phyloP scores from a whole-genome alignment of 2,113 vertebrate genomes.

The Aix galericulata region DNA sequence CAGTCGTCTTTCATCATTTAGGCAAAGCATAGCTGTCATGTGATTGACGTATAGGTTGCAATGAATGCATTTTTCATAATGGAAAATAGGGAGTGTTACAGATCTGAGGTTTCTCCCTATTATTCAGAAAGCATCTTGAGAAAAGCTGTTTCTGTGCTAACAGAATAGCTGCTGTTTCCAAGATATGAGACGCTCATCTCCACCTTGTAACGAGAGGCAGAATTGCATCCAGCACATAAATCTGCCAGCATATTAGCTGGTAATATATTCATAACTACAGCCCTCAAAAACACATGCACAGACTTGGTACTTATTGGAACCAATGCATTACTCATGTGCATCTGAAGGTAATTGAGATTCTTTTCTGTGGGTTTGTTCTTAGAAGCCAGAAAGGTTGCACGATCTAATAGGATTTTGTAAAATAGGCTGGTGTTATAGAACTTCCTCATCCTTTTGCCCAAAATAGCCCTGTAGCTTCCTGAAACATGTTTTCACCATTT shows the following conservation, averaged over 20 bases:
- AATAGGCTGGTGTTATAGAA: not conserved
- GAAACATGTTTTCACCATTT: not conserved
- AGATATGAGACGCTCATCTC: not conserved
- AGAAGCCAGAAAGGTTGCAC: not conserved
- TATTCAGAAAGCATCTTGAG: not conserved
- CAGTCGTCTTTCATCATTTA: not conserved
- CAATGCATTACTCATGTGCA: not conserved
- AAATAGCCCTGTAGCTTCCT: not conserved
- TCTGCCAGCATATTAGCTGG: not conserved
- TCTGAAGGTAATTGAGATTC: constrained; percentile 4
- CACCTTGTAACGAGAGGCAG: not conserved
- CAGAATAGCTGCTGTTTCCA: not conserved
- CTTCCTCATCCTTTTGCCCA: not conserved
- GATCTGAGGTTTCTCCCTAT: not conserved
- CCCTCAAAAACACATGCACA: not conserved
- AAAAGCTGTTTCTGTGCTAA: not conserved
- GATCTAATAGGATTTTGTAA: not conserved
- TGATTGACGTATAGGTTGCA: not conserved
- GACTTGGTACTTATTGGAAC: not conserved
- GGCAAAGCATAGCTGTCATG: not conserved
- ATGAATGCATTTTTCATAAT: not conserved
- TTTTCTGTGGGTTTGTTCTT: not conserved
- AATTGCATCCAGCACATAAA: not conserved
- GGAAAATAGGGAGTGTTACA: not conserved
- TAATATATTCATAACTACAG: not conserved